A percentile compares a stretch with the other conserved stretches of the same genome.
phyloP scores from a whole-genome alignment of 2,888 invertebrate species.

The Blastobasis lacticolella region DNA sequence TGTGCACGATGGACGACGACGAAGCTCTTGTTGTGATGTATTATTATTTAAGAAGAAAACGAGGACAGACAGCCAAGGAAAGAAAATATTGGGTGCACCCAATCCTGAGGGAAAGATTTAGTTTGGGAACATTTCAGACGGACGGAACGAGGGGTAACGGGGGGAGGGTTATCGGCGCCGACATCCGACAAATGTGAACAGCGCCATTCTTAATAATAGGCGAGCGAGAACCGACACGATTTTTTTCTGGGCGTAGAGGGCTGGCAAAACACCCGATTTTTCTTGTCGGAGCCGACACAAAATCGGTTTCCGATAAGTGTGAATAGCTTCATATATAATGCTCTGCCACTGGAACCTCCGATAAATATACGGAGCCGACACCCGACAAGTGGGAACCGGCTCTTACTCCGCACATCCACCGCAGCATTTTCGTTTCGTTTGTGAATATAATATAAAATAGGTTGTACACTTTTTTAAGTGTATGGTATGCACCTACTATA shows the following conservation, averaged over 20 bases:
- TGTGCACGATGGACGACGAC: no score
- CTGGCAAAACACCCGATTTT: slow-evolving; percentile 10
- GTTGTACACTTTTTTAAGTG: no score
- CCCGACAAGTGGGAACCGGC: neutral
- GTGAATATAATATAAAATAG: no score
- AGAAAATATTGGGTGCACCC: no score
- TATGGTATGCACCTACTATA: no score
- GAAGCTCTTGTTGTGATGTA: no score
- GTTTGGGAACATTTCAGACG: no score
- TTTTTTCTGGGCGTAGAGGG: slow-evolving; percentile 7
- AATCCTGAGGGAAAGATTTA: no score
- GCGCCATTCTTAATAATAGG: slow-evolving; percentile 5
- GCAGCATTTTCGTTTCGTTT: no score
- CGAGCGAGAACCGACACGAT: slow-evolving; percentile 8
- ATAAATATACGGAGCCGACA: neutral
- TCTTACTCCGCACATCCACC: neutral
- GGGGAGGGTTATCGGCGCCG: neutral
- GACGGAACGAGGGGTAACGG: neutral
- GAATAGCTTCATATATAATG: neutral
- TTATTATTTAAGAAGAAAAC: no score
- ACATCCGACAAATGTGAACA: neutral
- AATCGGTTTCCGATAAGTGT: slow-evolving; percentile 2
- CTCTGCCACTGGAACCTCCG: neutral
- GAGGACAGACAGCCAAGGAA: no score
- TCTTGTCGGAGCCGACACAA: slow-evolving; percentile 5